phyloP scores from a whole-genome alignment of 2,888 invertebrate genomes.

The Hypercompe scribonia region DNA sequence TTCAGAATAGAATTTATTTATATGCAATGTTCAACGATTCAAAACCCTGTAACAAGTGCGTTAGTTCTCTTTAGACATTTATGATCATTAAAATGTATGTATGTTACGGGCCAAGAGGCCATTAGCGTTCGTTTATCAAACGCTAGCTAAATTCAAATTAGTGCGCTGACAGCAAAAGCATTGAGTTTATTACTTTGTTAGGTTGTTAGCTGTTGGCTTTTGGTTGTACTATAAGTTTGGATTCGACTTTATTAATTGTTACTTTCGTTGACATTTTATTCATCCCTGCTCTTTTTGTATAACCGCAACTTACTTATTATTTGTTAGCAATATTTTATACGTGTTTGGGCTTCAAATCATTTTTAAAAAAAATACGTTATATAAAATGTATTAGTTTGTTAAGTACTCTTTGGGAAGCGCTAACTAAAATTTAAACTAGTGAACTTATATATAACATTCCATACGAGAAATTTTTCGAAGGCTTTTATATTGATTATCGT shows the following conservation, averaged over 20 bases:
- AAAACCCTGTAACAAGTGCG: background rate
- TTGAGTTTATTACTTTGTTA: slow-evolving; percentile 39
- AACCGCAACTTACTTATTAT: slow-evolving; percentile 14
- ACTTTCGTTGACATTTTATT: slow-evolving; percentile 13
- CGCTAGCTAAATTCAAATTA: slow-evolving; percentile 42
- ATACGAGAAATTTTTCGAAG: too few relatives aligned
- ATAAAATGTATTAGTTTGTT: background rate
- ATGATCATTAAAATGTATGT: slow-evolving; percentile 24
- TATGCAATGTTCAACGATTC: background rate
- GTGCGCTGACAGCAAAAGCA: slow-evolving; percentile 36
- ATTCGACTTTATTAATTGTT: slow-evolving; percentile 30
- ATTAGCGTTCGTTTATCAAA: slow-evolving; percentile 44
- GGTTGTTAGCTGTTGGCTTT: slow-evolving; percentile 10
- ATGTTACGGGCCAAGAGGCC: slow-evolving; percentile 20
- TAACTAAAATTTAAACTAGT: too few relatives aligned
- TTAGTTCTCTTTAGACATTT: background rate
- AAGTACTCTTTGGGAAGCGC: background rate
- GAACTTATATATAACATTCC: too few relatives aligned
- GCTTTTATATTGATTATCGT: too few relatives aligned
- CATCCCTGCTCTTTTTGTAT: slow-evolving; percentile 21
- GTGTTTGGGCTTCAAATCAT: background rate
- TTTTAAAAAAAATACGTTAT: background rate
- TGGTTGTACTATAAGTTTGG: slow-evolving; percentile 22
- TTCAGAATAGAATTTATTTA: background rate
- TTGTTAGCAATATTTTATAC: background rate